Evolutionary conservation across 2,888 invertebrate genomes (phyloP).

Genomic region (Caenorhabditis zanzibari): DNA sequence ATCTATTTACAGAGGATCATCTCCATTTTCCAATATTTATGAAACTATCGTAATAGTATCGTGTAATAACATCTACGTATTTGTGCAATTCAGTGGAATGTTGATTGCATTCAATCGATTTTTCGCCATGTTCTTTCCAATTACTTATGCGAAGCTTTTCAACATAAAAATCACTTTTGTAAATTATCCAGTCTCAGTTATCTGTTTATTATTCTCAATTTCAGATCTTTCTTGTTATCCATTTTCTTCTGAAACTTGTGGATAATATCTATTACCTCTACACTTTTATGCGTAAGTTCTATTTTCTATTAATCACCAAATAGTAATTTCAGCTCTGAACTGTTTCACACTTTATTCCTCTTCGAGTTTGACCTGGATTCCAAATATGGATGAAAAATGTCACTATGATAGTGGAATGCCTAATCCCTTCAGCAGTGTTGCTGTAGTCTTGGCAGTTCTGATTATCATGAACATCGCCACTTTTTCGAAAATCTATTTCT

Average conservation of each 20-base stretch:
- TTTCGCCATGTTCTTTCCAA: constrained; percentile 36
- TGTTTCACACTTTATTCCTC: constrained; percentile 30
- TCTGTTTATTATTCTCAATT: neutral
- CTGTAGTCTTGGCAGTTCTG: constrained; percentile 14
- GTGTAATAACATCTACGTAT: constrained; percentile 24
- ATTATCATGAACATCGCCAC: constrained; percentile 28
- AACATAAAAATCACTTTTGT: constrained; percentile 24
- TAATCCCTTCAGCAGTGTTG: constrained; percentile 22
- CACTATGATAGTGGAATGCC: neutral
- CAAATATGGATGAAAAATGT: constrained; percentile 28
- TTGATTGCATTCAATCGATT: constrained; percentile 35
- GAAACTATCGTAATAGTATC: constrained; percentile 26
- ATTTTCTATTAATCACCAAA: no score
- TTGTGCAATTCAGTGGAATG: constrained; percentile 9
- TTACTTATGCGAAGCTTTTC: constrained; percentile 12
- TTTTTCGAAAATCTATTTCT: constrained; percentile 35
- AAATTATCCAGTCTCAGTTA: neutral
- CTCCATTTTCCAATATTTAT: constrained; percentile 10
- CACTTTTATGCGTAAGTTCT: constrained; percentile 8
- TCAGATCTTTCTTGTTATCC: neutral
- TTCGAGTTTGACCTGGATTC: constrained; percentile 4
- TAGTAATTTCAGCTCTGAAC: neutral
- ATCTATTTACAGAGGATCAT: constrained; percentile 21
- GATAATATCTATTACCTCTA: constrained; percentile 9
- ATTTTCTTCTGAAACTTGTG: neutral